Base-by-base conservation (phyloP, 2,888 invertebrate genomes). In the Dryomyza anilis region DNA sequence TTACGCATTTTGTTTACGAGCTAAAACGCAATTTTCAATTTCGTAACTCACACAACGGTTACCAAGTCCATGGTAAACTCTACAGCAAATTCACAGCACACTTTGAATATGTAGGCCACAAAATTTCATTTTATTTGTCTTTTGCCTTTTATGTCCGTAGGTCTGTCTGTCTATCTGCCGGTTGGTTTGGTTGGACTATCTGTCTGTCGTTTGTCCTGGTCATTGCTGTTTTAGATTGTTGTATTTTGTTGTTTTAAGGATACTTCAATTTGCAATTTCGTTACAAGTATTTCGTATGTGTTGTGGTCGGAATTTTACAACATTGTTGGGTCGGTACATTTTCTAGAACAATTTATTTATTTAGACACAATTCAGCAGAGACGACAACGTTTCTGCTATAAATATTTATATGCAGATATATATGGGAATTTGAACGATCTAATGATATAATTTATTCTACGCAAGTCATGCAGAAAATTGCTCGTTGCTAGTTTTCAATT, bases 401-500 rank as follows among this genome's bases (percentile, higher is more conserved):
- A 48, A 48, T 14, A 23, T 4, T 8, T 45, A 3, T 45, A 16
- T 16, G 19, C 4, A 48, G 48, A 14, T 19, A 48, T 48, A 48
- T 48, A 48, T 23, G 14, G 48, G 19, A 23, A 19, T 16, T 30
- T 29, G n/a, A 10, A 10, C 46, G 8, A 16, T 29, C 30, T 55
- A 55, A 55, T 55, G 33, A 33, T 21, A 33, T 55, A 55, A 55
- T 55, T 55, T 55, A 33, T 55, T 55, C 53, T 8, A 8, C 8
- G 2, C 21, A 30, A 55, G 33, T 19, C 36, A 55, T 21, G 16
- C 30, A 33, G 53, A 55, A 33, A 55, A 55, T 55, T 55, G 53
- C 19, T 55, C 14, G 39, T 7, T n/a, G 33, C 33, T 12, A 33
- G 7, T 33, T 33, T 33, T 33, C 33, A 33, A 33, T 33, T 33